Conservation (phyloP, 2,113 vertebrate genomes). For the Benitochromis conjunctus region DNA sequence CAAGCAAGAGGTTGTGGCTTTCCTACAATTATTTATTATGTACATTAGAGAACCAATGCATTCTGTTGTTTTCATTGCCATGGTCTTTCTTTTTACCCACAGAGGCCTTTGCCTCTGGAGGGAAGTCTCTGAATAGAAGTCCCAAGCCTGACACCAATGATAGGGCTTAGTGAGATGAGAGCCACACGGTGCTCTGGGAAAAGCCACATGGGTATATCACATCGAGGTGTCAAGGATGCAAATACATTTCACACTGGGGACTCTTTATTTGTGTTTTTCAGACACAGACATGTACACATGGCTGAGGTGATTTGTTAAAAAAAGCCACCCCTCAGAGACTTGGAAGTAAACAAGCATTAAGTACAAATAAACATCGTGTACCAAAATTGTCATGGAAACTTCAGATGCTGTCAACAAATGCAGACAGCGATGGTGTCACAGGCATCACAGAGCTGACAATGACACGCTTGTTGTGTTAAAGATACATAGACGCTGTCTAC, state of each 20-base stretch:
- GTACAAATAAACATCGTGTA: conserved; percentile 56
- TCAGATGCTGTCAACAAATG: conserved; percentile 36
- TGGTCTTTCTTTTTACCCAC: conserved; percentile 36
- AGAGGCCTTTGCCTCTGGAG: conserved; percentile 47
- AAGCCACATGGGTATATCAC: conserved; percentile 33
- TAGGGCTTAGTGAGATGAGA: conserved; percentile 42
- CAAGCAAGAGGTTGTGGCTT: background rate
- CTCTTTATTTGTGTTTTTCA: conserved; percentile 74
- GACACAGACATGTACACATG: conserved; percentile 60
- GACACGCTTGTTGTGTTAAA: background rate
- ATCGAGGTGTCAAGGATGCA: conserved; percentile 65
- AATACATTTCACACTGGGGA: conserved; percentile 63
- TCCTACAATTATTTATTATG: background rate
- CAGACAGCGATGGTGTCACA: background rate
- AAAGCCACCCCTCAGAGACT: conserved; percentile 19
- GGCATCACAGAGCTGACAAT: conserved; percentile 12
- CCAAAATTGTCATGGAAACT: conserved; percentile 57
- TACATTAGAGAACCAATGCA: background rate
- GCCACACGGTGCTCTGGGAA: conserved; percentile 17
- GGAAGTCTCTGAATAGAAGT: conserved; percentile 60
- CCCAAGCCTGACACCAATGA: conserved; percentile 57
- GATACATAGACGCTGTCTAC: background rate
- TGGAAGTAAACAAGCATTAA: conserved; percentile 62
- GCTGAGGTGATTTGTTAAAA: conserved; percentile 60
- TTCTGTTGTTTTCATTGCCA: conserved; percentile 48